Evolutionary conservation across 2,888 invertebrate species (phyloP).

Genomic region (Anodontia alba): DNA sequence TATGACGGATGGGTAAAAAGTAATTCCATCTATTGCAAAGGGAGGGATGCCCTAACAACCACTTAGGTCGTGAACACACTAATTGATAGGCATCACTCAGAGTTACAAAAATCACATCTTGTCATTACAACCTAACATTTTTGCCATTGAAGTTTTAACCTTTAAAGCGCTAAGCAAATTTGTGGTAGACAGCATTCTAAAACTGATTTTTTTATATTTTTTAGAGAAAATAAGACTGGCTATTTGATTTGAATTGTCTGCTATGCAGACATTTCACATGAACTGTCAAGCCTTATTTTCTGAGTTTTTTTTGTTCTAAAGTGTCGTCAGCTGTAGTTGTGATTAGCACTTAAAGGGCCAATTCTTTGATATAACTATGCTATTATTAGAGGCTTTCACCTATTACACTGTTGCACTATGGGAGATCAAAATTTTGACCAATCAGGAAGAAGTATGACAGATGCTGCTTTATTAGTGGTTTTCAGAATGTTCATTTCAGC

Average conservation of each 20-base stretch:
- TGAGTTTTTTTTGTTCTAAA: too few relatives aligned
- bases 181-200: too few relatives aligned
- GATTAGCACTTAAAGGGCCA: too few relatives aligned
- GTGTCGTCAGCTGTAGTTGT: too few relatives aligned
- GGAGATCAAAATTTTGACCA: slow-evolving; percentile 55
- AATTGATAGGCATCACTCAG: slow-evolving; percentile 13
- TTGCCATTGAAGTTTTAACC: neutral
- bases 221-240: too few relatives aligned
- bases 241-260: too few relatives aligned
- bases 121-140: slow-evolving; percentile 4
- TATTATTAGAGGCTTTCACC: slow-evolving; percentile 17
- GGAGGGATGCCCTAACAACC: neutral
- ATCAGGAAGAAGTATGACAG: slow-evolving; percentile 55
- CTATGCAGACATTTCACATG: too few relatives aligned
- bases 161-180: too few relatives aligned
- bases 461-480: slow-evolving; percentile 62
- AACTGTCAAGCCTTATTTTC: too few relatives aligned
- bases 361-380: slow-evolving; percentile 10
- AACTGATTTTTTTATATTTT: too few relatives aligned
- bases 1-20: slow-evolving; percentile 41
- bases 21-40: slow-evolving; percentile 26
- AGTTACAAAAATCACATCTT: neutral
- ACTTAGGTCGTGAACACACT: neutral
- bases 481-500: slow-evolving; percentile 64
- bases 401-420: slow-evolving; percentile 45